phyloP scores from a whole-genome alignment of 1,140 invertebrate species.

The Kradibia gibbosae region DNA sequence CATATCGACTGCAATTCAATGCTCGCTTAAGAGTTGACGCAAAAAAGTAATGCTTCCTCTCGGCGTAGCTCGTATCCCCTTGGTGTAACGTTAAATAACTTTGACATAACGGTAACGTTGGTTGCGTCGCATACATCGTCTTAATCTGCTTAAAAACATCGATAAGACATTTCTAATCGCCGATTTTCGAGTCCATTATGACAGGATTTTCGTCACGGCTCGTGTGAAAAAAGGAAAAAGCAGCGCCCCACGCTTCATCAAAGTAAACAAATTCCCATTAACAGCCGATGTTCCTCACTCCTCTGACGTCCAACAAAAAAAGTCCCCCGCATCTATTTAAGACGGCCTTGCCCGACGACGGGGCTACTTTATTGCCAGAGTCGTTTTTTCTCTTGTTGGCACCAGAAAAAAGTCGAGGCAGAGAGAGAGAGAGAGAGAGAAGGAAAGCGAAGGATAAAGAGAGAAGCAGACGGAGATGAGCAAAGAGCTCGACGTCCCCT shows the following conservation, averaged over 20 bases:
- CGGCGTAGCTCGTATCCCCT: too few species aligned
- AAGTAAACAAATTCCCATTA: conserved; percentile 19
- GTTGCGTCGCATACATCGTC: not conserved
- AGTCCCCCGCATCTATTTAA: not conserved
- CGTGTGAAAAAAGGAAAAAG: not conserved
- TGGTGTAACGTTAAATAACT: not conserved
- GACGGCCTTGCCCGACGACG: not conserved
- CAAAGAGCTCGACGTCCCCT: not conserved
- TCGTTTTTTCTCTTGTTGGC: not conserved
- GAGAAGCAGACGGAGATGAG: not conserved
- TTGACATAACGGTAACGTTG: not conserved
- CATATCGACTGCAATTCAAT: too few species aligned
- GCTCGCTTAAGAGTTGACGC: too few species aligned
- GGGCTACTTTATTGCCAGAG: not conserved
- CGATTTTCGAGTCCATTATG: not conserved
- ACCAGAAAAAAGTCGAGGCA: not conserved
- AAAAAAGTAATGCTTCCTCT: too few species aligned
- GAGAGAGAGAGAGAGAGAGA: conserved; percentile 10
- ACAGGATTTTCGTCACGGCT: not conserved
- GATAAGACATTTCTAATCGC: not conserved
- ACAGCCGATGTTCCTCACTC: not conserved
- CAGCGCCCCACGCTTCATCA: not conserved
- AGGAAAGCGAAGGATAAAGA: not conserved
- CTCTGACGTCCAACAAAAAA: not conserved
- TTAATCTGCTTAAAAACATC: not conserved